Evolutionary conservation across 2,888 invertebrate species (phyloP).

Genomic region (Callyntrura guangdongensis): DNA sequence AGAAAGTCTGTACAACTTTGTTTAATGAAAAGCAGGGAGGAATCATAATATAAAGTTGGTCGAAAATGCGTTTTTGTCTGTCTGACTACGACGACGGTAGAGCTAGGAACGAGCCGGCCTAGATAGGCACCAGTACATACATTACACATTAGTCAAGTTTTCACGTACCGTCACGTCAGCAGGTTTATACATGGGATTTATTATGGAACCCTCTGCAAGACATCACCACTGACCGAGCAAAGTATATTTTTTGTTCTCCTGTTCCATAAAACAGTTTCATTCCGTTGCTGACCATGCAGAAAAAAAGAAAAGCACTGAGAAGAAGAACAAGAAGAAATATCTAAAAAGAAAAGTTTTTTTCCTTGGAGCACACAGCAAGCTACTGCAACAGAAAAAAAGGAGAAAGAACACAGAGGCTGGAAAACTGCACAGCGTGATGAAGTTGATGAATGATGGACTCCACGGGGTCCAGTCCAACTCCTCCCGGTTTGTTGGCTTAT

Average conservation of each 20-base stretch:
- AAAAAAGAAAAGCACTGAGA: conserved; percentile 29
- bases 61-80: conserved; percentile 10
- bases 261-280: conserved; percentile 29
- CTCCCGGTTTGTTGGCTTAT: conserved; percentile 52
- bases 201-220: not conserved
- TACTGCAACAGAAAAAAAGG: too few species aligned
- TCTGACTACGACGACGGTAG: not conserved
- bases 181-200: not conserved
- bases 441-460: conserved; percentile 79
- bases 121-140: too few species aligned
- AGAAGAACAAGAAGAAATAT: conserved; percentile 9
- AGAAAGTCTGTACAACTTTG: conserved; percentile 44
- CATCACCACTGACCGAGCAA: conserved; percentile 19
- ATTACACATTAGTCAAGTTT: not conserved
- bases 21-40: conserved; percentile 43
- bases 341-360: conserved; percentile 16
- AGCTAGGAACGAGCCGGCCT: not conserved
- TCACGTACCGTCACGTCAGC: too few species aligned
- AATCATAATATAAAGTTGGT: too few species aligned
- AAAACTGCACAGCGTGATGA: conserved; percentile 70
- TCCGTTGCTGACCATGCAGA: conserved; percentile 64
- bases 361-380: not conserved
- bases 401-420: conserved; percentile 13
- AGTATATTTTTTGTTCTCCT: conserved; percentile 3
- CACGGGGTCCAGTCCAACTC: conserved; percentile 52